Conservation (phyloP, 2,888 invertebrate species). For the Elmis aenea region DNA sequence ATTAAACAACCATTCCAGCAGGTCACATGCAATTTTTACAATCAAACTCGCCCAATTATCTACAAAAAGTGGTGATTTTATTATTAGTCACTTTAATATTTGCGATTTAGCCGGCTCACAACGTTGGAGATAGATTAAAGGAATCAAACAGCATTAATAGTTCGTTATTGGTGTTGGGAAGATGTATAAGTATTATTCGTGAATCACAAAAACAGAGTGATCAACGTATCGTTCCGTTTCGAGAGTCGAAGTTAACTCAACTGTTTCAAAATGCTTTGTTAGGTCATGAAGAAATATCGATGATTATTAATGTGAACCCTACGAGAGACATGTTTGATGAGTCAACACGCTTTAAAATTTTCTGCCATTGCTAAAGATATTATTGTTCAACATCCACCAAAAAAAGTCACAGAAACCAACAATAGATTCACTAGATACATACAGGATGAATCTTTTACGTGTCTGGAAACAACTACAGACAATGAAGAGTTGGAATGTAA, state of each 20-base stretch:
- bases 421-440: neutral
- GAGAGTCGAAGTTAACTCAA: constrained; percentile 87
- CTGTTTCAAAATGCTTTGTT: constrained; percentile 73
- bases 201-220: constrained; percentile 38
- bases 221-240: constrained; percentile 53
- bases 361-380: constrained; percentile 71
- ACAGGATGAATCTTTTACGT: neutral
- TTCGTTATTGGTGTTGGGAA: constrained; percentile 80
- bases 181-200: constrained; percentile 63
- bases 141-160: constrained; percentile 89
- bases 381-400: constrained; percentile 20
- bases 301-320: constrained; percentile 85
- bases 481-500: neutral
- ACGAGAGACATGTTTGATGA: constrained; percentile 71
- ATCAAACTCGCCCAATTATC: constrained; percentile 66
- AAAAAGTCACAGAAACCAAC: too few relatives aligned
- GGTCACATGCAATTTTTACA: constrained; percentile 86
- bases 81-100: constrained; percentile 59
- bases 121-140: constrained; percentile 67
- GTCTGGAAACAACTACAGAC: neutral
- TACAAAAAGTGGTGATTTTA: constrained; percentile 47
- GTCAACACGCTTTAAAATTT: constrained; percentile 75
- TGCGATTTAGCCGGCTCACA: constrained; percentile 95
- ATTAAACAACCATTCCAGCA: constrained; percentile 75
- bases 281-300: constrained; percentile 64